These are phyloP conservation scores for Promerops cafer DNA, from an alignment of 2,113 vertebrate genomes.

Conservation along the genomic window DNA sequence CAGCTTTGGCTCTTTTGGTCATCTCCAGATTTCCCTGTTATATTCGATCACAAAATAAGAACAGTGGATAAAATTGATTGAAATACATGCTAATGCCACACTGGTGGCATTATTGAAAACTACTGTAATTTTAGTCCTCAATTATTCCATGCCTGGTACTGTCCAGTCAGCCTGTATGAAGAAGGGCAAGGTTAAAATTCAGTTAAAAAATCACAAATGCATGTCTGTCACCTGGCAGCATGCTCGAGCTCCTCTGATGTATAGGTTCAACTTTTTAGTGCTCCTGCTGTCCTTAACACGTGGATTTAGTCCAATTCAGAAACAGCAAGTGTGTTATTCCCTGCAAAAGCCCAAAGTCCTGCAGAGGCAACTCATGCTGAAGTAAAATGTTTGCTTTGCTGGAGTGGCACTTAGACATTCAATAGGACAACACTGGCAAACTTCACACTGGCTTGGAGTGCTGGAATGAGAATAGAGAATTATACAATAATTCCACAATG, in stretches of 20 bases:
- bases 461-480: not conserved
- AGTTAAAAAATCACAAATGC: not conserved
- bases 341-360: not conserved
- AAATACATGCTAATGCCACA: not conserved
- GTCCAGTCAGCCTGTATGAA: not conserved
- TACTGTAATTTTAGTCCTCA: not conserved
- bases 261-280: not conserved
- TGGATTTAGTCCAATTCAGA: not conserved
- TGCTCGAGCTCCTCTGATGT: not conserved
- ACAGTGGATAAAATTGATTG: not conserved
- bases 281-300: not conserved
- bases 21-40: not conserved
- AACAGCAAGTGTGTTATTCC: not conserved
- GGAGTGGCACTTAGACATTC: not conserved
- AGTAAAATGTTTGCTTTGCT: not conserved
- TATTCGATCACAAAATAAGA: not conserved
- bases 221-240: not conserved
- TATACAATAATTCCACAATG: not conserved
- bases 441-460: not conserved
- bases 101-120: not conserved
- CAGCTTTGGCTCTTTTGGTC: not conserved
- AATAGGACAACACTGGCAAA: not conserved
- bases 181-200: not conserved
- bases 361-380: not conserved
- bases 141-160: fast-evolving